A percentile compares a stretch with the other conserved stretches of the same genome.
phyloP scores from a whole-genome alignment of 2,113 vertebrate species.

The Leiothrix lutea region DNA sequence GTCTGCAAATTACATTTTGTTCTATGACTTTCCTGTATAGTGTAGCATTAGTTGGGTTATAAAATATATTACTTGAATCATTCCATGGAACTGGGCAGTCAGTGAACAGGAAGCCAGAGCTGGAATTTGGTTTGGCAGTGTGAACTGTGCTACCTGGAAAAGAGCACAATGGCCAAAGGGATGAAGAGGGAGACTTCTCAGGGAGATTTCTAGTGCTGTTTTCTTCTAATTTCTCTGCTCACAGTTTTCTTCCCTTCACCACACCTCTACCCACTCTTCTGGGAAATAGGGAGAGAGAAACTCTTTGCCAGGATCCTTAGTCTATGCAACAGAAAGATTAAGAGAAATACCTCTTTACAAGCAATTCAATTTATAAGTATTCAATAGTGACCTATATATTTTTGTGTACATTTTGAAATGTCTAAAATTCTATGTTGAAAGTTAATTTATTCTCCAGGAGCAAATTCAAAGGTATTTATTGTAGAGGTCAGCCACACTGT shows the following conservation, averaged over 20 bases:
- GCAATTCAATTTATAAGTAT: background rate
- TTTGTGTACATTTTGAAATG: background rate
- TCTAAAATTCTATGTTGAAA: background rate
- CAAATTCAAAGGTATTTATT: background rate
- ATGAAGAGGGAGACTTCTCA: background rate
- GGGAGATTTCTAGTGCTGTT: background rate
- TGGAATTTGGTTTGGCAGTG: conserved; percentile 18
- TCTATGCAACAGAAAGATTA: background rate
- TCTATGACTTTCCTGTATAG: background rate
- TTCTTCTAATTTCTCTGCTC: background rate
- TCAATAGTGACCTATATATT: background rate
- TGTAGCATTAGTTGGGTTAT: background rate
- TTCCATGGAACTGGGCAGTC: background rate
- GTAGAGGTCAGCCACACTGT: background rate
- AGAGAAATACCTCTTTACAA: background rate
- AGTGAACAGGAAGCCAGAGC: background rate
- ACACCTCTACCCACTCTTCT: background rate
- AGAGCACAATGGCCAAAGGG: background rate
- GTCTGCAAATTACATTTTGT: conserved; percentile 26
- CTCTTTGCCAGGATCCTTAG: background rate
- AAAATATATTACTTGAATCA: background rate
- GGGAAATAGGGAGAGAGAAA: background rate
- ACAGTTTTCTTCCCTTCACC: background rate
- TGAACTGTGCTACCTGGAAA: conserved; percentile 14
- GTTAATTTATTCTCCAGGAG: background rate